A percentile compares a stretch with the other conserved stretches of the same genome.
phyloP scores from a whole-genome alignment of 2,113 vertebrate species.

The Seriola rivoliana region DNA sequence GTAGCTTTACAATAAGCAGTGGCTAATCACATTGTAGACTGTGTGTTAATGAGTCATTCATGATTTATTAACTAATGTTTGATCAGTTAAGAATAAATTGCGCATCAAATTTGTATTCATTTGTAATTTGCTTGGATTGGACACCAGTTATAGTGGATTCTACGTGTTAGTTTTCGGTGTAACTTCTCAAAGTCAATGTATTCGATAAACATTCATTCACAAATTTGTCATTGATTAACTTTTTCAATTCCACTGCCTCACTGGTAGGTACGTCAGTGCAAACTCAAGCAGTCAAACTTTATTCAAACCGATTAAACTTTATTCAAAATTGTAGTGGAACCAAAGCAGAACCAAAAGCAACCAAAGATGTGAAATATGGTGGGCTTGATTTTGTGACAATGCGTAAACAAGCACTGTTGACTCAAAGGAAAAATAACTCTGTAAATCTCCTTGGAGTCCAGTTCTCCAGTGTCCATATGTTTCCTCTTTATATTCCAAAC shows the following conservation, averaged over 20 bases:
- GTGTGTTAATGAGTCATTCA: not conserved
- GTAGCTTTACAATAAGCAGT: not conserved
- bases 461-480: no score
- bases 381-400: no score
- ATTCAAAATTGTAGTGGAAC: no score
- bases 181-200: not conserved
- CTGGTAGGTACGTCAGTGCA: not conserved
- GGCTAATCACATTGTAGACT: not conserved
- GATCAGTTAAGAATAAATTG: not conserved
- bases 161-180: no score
- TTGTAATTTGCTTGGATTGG: not conserved
- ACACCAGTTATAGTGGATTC: not conserved
- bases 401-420: no score
- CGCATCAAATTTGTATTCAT: not conserved
- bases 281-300: not conserved
- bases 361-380: no score
- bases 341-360: no score
- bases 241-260: no score
- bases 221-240: no score
- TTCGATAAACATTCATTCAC: not conserved
- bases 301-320: not conserved
- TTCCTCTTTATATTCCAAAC: no score
- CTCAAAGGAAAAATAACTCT: no score
- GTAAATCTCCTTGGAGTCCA: no score
- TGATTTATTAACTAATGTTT: not conserved